Evolutionary conservation across 92 coral and sea anemone genomes (phyloP).

Genomic region (Micromussa lordhowensis): DNA sequence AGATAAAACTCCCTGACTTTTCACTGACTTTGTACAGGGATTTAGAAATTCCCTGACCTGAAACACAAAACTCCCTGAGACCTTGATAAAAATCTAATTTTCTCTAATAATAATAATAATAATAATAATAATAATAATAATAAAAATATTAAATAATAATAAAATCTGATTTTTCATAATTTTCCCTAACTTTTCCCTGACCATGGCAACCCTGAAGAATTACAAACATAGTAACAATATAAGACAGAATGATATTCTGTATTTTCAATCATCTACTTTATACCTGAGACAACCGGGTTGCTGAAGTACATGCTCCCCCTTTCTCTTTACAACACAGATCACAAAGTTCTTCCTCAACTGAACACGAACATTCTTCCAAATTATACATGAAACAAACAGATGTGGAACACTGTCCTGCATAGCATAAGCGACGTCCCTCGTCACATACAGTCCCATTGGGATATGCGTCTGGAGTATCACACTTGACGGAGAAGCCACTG

Average conservation of each 20-base stretch:
- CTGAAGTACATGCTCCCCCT: constrained; percentile 34
- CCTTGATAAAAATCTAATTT: no score
- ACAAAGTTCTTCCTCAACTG: constrained; percentile 78
- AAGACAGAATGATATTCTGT: background rate
- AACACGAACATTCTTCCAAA: constrained; percentile 81
- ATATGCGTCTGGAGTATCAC: constrained; percentile 59
- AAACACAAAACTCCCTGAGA: no score
- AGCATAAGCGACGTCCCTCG: constrained; percentile 75
- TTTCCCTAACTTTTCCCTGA: no score
- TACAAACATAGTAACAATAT: no score
- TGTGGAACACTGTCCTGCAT: constrained; percentile 73
- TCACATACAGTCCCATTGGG: constrained; percentile 68
- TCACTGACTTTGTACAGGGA: no score
- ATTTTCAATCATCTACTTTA: background rate
- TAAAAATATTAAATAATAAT: no score
- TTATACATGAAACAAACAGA: constrained; percentile 79
- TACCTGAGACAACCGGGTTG: constrained; percentile 14
- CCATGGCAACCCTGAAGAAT: no score
- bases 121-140: no score
- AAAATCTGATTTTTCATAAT: no score
- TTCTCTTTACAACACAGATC: constrained; percentile 84
- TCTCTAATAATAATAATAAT: no score
- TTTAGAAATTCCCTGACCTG: no score
- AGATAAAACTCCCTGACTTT: no score
- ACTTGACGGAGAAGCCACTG: constrained; percentile 60